These are phyloP conservation scores for Limnephilus rhombicus DNA, from an alignment of 2,888 invertebrate genomes.

Conservation along the genomic window DNA sequence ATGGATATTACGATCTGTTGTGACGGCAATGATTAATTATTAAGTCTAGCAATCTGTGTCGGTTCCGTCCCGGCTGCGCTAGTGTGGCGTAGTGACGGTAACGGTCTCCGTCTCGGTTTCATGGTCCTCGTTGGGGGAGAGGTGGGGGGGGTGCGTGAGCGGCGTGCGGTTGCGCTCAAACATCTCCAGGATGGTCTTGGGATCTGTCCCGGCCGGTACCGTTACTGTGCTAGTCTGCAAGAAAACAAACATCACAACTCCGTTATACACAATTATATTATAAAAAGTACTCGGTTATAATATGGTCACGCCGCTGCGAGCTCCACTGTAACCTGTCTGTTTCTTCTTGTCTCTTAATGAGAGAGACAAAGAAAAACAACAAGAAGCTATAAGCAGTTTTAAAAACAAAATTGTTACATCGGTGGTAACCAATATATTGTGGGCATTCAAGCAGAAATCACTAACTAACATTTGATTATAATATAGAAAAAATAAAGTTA, in stretches of 20 bases:
- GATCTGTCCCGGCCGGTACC: constrained; percentile 78
- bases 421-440: no score
- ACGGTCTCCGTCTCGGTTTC: constrained; percentile 68
- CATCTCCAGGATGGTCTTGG: constrained; percentile 78
- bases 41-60: neutral
- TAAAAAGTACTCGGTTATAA: neutral
- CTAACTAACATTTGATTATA: no score
- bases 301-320: no score
- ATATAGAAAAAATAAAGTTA: no score
- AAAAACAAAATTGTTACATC: no score
- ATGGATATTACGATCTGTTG: neutral
- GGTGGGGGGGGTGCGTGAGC: constrained; percentile 73
- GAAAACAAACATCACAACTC: constrained; percentile 2
- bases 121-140: constrained; percentile 68
- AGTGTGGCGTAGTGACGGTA: constrained; percentile 39
- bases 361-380: no score
- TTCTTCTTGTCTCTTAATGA: no score
- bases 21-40: neutral
- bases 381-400: no score
- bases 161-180: constrained; percentile 77
- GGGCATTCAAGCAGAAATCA: no score
- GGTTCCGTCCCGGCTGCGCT: neutral
- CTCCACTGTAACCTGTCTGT: no score
- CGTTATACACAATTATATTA: neutral
- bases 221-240: constrained; percentile 77